Evolutionary conservation across 1,140 invertebrate species (phyloP).

Genomic region (Panagrolaimus sp.): DNA sequence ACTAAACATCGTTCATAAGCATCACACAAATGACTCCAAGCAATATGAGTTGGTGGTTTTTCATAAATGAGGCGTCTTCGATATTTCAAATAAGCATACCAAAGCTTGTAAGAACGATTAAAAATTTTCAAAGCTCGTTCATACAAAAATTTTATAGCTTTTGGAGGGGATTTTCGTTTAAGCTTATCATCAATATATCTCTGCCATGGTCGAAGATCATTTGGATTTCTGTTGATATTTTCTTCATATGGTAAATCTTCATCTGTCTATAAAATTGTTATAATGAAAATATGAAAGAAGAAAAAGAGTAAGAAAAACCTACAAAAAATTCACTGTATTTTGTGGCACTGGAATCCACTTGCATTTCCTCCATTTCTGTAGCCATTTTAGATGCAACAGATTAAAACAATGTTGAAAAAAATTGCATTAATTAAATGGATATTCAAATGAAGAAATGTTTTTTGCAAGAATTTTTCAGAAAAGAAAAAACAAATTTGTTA

Average conservation of each 20-base stretch:
- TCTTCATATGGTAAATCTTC: constrained; percentile 96
- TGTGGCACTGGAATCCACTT: too few species aligned
- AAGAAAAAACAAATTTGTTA: too few species aligned
- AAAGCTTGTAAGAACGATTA: constrained; percentile 95
- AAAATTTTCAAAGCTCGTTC: constrained; percentile 90
- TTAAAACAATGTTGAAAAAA: too few species aligned
- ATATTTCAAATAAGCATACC: constrained; percentile 88
- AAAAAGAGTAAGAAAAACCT: too few species aligned
- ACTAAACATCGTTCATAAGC: constrained; percentile 89
- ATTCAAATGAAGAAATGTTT: too few species aligned
- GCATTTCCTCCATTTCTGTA: too few species aligned
- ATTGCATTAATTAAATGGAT: too few species aligned
- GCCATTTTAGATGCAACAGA: too few species aligned
- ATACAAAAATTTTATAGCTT: constrained; percentile 65
- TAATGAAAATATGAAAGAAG: too few species aligned
- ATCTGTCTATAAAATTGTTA: constrained; percentile 67
- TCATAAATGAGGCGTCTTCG: constrained; percentile 76
- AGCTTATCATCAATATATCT: constrained; percentile 94
- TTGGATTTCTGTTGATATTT: constrained; percentile 91
- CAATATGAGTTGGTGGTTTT: constrained; percentile 75
- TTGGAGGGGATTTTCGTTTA: constrained; percentile 68
- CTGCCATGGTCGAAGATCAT: constrained; percentile 93
- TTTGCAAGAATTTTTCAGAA: too few species aligned
- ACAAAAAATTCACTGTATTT: too few species aligned
- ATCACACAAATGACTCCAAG: constrained; percentile 87